These are phyloP conservation scores for Gymnothorax javanicus DNA, from an alignment of 2,797 vertebrate genomes.

Conservation along the genomic window DNA sequence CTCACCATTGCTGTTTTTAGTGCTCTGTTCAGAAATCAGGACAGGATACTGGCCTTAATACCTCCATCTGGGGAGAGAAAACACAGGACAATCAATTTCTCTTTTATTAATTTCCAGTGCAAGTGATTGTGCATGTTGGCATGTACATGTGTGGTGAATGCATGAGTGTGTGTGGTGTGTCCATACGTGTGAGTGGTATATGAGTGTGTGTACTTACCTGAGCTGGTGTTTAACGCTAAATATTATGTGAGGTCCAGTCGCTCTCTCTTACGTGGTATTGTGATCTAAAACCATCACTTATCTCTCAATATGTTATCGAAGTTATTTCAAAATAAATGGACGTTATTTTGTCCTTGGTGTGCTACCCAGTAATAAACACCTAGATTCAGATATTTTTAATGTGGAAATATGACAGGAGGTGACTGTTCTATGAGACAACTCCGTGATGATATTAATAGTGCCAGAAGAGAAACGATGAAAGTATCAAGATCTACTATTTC, in stretches of 20 bases:
- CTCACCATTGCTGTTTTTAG: conserved; percentile 3
- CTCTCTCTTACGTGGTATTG: neutral
- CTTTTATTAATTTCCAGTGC: conserved; percentile 24
- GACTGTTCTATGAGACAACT: too few relatives aligned
- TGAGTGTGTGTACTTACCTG: neutral
- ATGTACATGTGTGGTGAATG: neutral
- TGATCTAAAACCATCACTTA: conserved; percentile 14
- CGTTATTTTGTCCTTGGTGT: conserved; percentile 14
- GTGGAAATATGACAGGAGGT: conserved; percentile 21
- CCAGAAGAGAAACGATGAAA: too few relatives aligned
- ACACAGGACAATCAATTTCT: conserved; percentile 34
- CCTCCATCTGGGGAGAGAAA: conserved; percentile 19
- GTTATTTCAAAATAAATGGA: conserved; percentile 20
- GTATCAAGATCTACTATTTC: too few relatives aligned
- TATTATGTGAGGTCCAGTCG: neutral
- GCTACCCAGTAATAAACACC: neutral
- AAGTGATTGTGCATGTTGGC: neutral
- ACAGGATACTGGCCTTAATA: neutral
- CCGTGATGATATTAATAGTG: too few relatives aligned
- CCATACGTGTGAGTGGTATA: neutral
- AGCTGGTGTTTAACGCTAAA: conserved; percentile 15
- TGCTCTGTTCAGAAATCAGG: neutral
- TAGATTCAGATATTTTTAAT: conserved; percentile 3
- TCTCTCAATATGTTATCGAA: conserved; percentile 26
- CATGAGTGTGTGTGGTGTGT: neutral